Evolutionary conservation across 2,888 invertebrate genomes (phyloP).

Genomic region (Teinopalpus imperialis): DNA sequence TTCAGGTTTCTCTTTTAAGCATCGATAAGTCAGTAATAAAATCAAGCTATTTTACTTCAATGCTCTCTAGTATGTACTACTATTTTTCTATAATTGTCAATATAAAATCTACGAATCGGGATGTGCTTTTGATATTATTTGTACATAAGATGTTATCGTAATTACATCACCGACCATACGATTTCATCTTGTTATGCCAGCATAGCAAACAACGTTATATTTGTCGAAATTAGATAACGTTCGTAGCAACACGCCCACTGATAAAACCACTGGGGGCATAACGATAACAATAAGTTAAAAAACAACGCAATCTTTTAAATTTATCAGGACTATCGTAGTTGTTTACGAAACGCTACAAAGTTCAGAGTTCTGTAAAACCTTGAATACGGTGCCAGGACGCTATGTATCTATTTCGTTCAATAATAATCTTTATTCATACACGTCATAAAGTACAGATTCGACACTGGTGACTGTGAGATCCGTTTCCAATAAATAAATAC

Average conservation of each 20-base stretch:
- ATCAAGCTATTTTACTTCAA: too few relatives aligned
- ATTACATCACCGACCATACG: conserved; percentile 36
- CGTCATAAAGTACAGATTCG: neutral
- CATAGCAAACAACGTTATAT: conserved; percentile 37
- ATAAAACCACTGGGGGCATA: conserved; percentile 48
- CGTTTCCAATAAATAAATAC: neutral
- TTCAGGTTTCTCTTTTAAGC: too few relatives aligned
- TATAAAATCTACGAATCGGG: too few relatives aligned
- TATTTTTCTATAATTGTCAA: too few relatives aligned
- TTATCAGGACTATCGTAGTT: conserved; percentile 10
- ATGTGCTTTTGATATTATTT: too few relatives aligned
- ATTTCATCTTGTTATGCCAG: conserved; percentile 36
- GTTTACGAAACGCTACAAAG: conserved; percentile 18
- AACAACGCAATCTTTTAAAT: conserved; percentile 14
- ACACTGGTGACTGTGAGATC: neutral
- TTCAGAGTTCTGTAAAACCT: conserved; percentile 18
- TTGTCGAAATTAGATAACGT: conserved; percentile 37
- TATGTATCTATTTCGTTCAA: neutral
- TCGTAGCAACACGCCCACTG: conserved; percentile 48
- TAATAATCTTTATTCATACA: neutral
- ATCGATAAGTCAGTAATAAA: too few relatives aligned
- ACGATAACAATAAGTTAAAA: conserved; percentile 41
- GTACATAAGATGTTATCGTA: conserved; percentile 40
- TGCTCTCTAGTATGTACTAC: too few relatives aligned
- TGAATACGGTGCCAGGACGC: conserved; percentile 1